Evolutionary conservation across 1,140 invertebrate species (phyloP), one percentile per base, ranked within the genome.

Genomic region (Dendroctonus ponderosae): DNA sequence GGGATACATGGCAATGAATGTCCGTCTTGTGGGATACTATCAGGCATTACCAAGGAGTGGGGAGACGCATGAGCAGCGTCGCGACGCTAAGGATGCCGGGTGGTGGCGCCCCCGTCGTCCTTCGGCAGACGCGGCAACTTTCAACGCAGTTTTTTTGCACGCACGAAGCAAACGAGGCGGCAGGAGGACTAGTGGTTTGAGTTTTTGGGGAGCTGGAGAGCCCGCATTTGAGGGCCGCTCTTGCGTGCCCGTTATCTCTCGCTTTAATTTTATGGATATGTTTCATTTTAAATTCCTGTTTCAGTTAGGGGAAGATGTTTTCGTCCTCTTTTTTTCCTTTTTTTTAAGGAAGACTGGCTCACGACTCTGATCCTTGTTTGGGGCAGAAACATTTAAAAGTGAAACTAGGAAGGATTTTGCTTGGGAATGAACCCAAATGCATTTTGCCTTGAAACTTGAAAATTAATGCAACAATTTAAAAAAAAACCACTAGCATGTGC

Each of bases 1-100:
- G 72, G 77, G 77, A 72, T 71, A 77, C 77, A 78, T 79, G 74
- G 76, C 77, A 77, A 76, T 77, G 77, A 79, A 79, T 79, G 77
- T 75, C 70, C 75, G 73, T 77, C 77, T 79, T 78, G 74, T 76
- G 73, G 75, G 74, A 78, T 75, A 77, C 77, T 79, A 78, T 76
- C 77, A 76, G 76, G 76, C 75, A 72, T 76, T 75, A 76, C 73
- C 76, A 76, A 72, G 74, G 75, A 77, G 76, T 77, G 77, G 77
- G 77, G 77, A 71, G 75, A 78, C 77, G 77, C 77, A 78, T 78
- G 77, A 77, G 76, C 74, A 77, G 71, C 77, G 77, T 75, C 76
- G 77, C 72, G 76, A 75, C 76, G 77, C 72, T 67, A 78, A 76
- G 76, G 76, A 77, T 77, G 76, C 77, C 76, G 77, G 71, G 46